Percentiles rank a stretch among this genome's conserved stretches.
These are phyloP conservation scores for Kryptolebias ocellatus DNA, from an alignment of 2,797 vertebrate species.

Conservation along the genomic window DNA sequence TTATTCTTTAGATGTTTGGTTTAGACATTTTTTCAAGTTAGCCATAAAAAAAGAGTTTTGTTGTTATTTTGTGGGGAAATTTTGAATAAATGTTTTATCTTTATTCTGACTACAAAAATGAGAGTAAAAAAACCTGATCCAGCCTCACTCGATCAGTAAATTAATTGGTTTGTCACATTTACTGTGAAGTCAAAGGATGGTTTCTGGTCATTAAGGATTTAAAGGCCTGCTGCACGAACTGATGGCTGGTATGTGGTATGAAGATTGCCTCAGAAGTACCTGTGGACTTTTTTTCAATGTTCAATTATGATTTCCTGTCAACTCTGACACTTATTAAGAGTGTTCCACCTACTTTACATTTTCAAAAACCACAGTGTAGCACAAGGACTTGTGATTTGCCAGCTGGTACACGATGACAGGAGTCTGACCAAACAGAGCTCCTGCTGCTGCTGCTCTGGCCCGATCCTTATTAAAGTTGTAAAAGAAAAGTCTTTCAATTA, in stretches of 20 bases:
- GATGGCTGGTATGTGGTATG: background rate
- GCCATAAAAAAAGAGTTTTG: background rate
- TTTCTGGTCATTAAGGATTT: background rate
- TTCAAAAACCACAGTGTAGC: conserved; percentile 5
- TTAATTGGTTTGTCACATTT: background rate
- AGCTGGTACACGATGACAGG: conserved; percentile 5
- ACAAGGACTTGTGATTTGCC: conserved; percentile 13
- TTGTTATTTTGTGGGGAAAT: background rate
- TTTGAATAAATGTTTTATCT: background rate
- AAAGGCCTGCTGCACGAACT: background rate
- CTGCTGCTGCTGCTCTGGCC: conserved; percentile 13
- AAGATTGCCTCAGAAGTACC: background rate
- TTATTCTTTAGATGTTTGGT: conserved; percentile 3
- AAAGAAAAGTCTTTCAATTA: conserved; percentile 2
- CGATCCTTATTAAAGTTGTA: conserved; percentile 7
- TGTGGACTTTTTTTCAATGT: background rate
- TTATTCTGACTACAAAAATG: background rate
- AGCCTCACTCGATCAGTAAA: background rate
- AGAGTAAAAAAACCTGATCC: background rate
- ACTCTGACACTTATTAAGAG: conserved; percentile 1
- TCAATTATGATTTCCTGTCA: conserved; percentile 14
- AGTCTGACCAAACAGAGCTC: conserved; percentile 1
- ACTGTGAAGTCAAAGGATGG: background rate
- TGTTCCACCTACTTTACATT: background rate
- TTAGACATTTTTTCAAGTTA: conserved; percentile 10